Evolutionary conservation across 2,888 invertebrate species (phyloP), one percentile per base, ranked within the genome.

Genomic region (Lithophane leautieri): DNA sequence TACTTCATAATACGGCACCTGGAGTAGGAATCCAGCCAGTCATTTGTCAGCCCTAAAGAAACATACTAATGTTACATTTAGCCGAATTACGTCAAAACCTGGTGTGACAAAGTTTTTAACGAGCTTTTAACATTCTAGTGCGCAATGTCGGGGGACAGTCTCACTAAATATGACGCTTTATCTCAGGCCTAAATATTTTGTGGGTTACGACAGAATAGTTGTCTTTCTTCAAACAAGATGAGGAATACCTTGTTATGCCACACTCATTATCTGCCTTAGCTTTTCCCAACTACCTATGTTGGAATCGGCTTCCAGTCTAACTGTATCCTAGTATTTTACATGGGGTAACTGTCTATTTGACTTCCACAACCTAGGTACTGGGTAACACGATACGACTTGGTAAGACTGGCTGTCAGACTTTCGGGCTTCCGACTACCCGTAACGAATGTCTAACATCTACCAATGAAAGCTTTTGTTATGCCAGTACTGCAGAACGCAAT

Each of bases 101-200:
- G 68, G 65, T 69, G 82, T 80, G 90, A 90, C 90, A 88, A 89
- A 79, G 84, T 84, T 76, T 79, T 78, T 85, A 88, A 90, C 81
- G 89, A 86, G 89, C 82, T 89, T 86, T 83, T 78, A 87, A 76
- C 73, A 66, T 83, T 87, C 87, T 82, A 87, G 71, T 82, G 75
- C 74, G 54, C 82, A 85, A 85, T 89, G 76, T 84, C 78, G 67
- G 44, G 69, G 56, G 79, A 76, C 75, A 80, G 70, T 70, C 34
- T 63, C 34, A 56, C 65, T 74, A 78, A 79, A 82, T 70, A 63
- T 69, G 62, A 65, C 19, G 40, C 67, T 75, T 73, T 50, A 73
- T 77, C 34, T 66, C 40, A 40, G 8, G n/a, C 61, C 12, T 70
- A 44, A 69, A 76, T 56, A 66, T 72, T 66, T 70, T 52, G 25